A percentile compares a stretch with the other conserved stretches of the same genome.
Evolutionary conservation across 1,140 invertebrate genomes (phyloP).

Genomic region (Antheraea pernyi): DNA sequence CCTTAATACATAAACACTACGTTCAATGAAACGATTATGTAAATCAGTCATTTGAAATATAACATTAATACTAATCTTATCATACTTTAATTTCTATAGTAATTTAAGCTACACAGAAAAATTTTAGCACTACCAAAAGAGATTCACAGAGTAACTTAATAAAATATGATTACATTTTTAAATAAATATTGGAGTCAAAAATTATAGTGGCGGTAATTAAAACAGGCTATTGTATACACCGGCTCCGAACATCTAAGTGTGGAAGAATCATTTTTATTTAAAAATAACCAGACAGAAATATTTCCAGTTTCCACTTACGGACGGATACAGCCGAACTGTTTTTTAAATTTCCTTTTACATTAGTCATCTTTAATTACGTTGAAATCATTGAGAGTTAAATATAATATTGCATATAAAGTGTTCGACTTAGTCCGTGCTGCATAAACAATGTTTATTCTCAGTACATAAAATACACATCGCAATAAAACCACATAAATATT

Average conservation of each 20-base stretch:
- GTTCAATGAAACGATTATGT: constrained; percentile 62
- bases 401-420: background rate
- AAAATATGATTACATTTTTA: too few species aligned
- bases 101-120: background rate
- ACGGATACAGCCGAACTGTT: constrained; percentile 50
- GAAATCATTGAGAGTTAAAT: background rate
- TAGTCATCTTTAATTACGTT: constrained; percentile 11
- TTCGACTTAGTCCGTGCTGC: too few species aligned
- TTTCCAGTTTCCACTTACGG: constrained; percentile 49
- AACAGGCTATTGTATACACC: constrained; percentile 9
- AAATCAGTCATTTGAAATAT: constrained; percentile 72
- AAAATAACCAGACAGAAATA: constrained; percentile 5
- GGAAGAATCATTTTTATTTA: constrained; percentile 14
- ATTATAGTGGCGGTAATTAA: too few species aligned
- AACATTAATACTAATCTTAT: constrained; percentile 25
- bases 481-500: too few species aligned
- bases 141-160: too few species aligned
- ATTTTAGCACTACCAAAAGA: background rate
- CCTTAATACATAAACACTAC: constrained; percentile 47
- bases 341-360: constrained; percentile 27
- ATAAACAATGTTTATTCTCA: too few species aligned
- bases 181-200: too few species aligned
- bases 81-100: background rate
- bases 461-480: too few species aligned
- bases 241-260: constrained; percentile 1